Evolutionary conservation across 2,797 vertebrate genomes (phyloP).

Genomic region (Lepus oiostolus): DNA sequence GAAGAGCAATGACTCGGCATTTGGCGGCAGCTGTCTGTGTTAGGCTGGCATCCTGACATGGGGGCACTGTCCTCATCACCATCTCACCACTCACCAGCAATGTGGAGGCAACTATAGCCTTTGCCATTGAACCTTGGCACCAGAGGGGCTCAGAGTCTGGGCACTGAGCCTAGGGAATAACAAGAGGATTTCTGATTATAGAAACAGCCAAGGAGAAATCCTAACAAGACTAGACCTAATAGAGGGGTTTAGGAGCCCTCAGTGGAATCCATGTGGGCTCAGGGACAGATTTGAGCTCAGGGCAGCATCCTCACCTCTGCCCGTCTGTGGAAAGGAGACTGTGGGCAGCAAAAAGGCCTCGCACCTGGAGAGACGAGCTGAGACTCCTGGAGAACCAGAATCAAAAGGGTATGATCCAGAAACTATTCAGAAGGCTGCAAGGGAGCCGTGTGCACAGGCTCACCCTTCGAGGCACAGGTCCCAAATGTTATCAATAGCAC

Average conservation of each 20-base stretch:
- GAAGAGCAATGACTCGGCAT: slow-evolving; percentile 35
- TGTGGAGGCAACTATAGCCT: neutral
- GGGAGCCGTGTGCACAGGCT: neutral
- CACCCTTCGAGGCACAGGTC: slow-evolving; percentile 9
- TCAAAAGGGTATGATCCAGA: slow-evolving; percentile 1
- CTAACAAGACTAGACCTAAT: neutral
- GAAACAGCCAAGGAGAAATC: slow-evolving; percentile 1
- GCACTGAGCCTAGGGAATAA: neutral
- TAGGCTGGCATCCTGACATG: neutral
- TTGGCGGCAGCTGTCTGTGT: neutral
- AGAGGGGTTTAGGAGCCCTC: neutral
- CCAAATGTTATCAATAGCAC: neutral
- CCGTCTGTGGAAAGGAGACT: neutral
- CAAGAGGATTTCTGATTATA: slow-evolving; percentile 20
- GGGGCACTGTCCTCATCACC: neutral
- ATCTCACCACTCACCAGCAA: neutral
- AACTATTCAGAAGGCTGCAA: neutral
- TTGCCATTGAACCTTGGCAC: neutral
- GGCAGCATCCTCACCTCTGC: neutral
- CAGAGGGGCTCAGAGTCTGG: neutral
- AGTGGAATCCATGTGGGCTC: neutral
- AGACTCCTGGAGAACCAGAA: slow-evolving; percentile 6
- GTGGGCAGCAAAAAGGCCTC: neutral
- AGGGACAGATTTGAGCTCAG: slow-evolving; percentile 24
- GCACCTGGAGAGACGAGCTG: neutral